Evolutionary conservation across 2,888 invertebrate genomes (phyloP).

Genomic region (Dusona sp.): DNA sequence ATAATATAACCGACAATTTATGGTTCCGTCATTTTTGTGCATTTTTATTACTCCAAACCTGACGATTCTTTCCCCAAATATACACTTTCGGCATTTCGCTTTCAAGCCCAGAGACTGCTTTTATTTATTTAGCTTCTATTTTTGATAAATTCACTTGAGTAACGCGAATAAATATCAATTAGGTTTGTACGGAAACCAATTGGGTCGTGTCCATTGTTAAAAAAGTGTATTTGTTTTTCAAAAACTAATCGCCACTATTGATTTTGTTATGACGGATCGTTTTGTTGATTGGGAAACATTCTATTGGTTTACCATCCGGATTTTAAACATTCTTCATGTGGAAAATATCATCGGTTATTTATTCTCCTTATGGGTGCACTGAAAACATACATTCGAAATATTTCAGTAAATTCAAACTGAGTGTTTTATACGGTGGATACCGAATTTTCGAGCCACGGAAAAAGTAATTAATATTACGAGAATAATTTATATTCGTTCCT

Average conservation of each 20-base stretch:
- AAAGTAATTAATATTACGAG: background rate
- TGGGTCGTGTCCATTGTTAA: background rate
- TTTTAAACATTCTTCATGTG: too few relatives aligned
- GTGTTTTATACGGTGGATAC: background rate
- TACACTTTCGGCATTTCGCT: background rate
- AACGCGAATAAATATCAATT: background rate
- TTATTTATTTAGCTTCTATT: background rate
- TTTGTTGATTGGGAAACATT: too few relatives aligned
- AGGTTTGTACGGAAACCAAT: too few relatives aligned
- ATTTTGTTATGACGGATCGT: too few relatives aligned
- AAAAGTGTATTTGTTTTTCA: background rate
- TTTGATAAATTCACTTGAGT: background rate
- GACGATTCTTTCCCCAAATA: background rate
- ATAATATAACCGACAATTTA: conserved; percentile 50
- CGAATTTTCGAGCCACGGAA: background rate
- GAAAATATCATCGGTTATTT: background rate
- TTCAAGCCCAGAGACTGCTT: background rate
- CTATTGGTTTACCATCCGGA: too few relatives aligned
- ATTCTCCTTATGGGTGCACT: background rate
- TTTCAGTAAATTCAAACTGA: background rate
- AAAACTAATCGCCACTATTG: too few relatives aligned
- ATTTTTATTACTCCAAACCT: background rate
- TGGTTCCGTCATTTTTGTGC: conserved; percentile 26
- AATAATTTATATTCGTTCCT: conserved; percentile 21
- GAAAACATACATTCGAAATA: background rate